phyloP scores from a whole-genome alignment of 2,797 vertebrate species.

The Acipenser ruthenus region DNA sequence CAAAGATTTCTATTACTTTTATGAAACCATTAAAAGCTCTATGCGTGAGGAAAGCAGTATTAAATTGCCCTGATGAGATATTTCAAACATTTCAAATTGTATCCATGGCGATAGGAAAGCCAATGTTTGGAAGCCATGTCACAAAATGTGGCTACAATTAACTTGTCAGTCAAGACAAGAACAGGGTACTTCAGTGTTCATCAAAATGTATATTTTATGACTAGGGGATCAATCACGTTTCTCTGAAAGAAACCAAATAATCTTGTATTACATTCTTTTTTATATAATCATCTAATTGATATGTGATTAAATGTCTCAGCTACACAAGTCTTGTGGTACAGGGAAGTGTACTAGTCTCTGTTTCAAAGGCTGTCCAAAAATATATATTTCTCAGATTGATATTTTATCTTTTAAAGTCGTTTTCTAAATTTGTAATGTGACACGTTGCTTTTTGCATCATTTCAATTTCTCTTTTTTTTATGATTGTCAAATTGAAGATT shows the following conservation, averaged over 20 bases:
- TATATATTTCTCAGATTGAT: slow-evolving; percentile 35
- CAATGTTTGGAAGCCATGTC: slow-evolving; percentile 9
- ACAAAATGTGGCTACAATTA: slow-evolving; percentile 25
- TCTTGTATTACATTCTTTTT: slow-evolving; percentile 34
- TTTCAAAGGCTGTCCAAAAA: slow-evolving; percentile 26
- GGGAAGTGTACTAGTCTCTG: no score
- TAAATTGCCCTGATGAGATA: slow-evolving; percentile 4
- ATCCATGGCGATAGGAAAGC: slow-evolving; percentile 11
- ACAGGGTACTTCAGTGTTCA: slow-evolving; percentile 30
- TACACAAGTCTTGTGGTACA: no score
- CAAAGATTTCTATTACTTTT: slow-evolving; percentile 2
- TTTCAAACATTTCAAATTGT: slow-evolving; percentile 5
- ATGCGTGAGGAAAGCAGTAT: slow-evolving; percentile 9
- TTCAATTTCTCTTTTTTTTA: slow-evolving; percentile 22
- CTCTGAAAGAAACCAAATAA: slow-evolving; percentile 48
- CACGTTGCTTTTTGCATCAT: slow-evolving; percentile 28
- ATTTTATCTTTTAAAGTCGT: slow-evolving; percentile 28
- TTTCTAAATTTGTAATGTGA: slow-evolving; percentile 42
- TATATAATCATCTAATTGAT: slow-evolving; percentile 16
- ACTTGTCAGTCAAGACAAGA: slow-evolving; percentile 22
- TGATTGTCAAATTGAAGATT: slow-evolving; percentile 29
- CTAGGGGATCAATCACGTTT: slow-evolving; percentile 45
- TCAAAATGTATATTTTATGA: slow-evolving; percentile 55
- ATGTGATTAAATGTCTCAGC: slow-evolving; percentile 9
- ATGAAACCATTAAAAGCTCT: slow-evolving; percentile 13